Evolutionary conservation across 2,888 invertebrate genomes (phyloP), one percentile per base, ranked within the genome.

Genomic region (Agrochola lychnidis): DNA sequence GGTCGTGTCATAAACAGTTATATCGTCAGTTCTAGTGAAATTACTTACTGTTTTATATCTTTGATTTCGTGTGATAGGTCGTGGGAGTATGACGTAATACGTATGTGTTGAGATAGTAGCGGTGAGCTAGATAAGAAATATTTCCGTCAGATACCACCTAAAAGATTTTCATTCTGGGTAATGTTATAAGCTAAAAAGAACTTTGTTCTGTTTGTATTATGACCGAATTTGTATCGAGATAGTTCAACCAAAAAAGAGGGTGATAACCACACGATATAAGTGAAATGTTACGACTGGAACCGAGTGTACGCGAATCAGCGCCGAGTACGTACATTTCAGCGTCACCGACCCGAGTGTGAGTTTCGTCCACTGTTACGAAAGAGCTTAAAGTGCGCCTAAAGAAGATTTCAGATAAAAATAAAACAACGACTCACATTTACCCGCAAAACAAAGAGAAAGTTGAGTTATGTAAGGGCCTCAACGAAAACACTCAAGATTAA

Each of bases 401-500:
- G 56, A 53, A 56, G 56, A 12, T n/a, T 56, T 25, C n/a, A 5
- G 12, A 12, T 12, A 0, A 56, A 56, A 10, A 25, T 42, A 19
- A 45, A 64, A 45, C 4, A 62, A 61, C 2, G 19, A n/a, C 40
- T 14, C 14, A 1, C 14, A 51, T 42, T 25, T 53, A 19, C 14
- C 0, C 42, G 16, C 10, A 36, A 73, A 78, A 61, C 51, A 12
- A 78, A 48, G 25, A 36, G 12, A 45, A 36, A 45, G n/a, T 56
- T 81, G 70, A 64, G 25, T 66, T 76, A 76, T 51, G 36, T 70
- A 42, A 74, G 64, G 0, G 16, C 0, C 30, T 76, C 48, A 51
- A 51, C 51, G 36, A 82, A 73, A 82, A 70, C 40, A 53, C 68
- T 12, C 16, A 69, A 82, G 71, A 82, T 72, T 64, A 68, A 81